Base-by-base conservation (phyloP, 2,113 vertebrate species). In the Engystomops pustulosus region DNA sequence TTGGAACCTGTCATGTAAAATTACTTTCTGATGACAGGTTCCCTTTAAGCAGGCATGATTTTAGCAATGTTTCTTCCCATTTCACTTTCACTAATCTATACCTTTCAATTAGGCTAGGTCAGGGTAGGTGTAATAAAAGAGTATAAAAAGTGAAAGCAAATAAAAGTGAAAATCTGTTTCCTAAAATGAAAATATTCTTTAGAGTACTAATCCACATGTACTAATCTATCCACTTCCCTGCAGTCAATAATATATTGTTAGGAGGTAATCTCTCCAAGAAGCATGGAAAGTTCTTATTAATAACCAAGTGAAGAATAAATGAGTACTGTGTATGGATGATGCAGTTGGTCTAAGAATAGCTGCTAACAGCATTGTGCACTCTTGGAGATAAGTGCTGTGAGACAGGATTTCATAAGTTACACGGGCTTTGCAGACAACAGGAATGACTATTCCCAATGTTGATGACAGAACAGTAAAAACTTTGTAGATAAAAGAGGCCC, bases 401-500 rank as follows among this genome's bases (percentile, higher is more conserved):
- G 23, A 75, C 25, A 76, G 20, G 49, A 7, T 60, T 51, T 44
- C 60, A 23, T 36, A 36, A 27, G 15, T 45, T 68, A 78, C 82
- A 68, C 27, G 71, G 44, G 10, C 23, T 49, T 23, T 65, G 71
- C 27, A 77, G 30, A 36, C 72, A 36, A 34, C 41, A 68, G 20
- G 23, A 36, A 34, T 32, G 45, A 67, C 72, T 38, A 34, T 72
- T 68, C 6, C 36, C 12, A 9, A 34, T 1, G 20, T 41, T n/a
- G 62, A 58, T 69, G 83, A 78, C 83, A 69, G 62, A 78, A 7
- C 15, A 34, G 62, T 34, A 77, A 38, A 68, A 15, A 36, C 15
- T 58, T 38, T 23, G 5, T 2, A 77, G 82, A 84, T 84, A 84
- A 84, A 65, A 69, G 83, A 38, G 62, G 74, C 60, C 83, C 5